Conservation (phyloP, 2,888 invertebrate genomes). For the Atherix ibis region DNA sequence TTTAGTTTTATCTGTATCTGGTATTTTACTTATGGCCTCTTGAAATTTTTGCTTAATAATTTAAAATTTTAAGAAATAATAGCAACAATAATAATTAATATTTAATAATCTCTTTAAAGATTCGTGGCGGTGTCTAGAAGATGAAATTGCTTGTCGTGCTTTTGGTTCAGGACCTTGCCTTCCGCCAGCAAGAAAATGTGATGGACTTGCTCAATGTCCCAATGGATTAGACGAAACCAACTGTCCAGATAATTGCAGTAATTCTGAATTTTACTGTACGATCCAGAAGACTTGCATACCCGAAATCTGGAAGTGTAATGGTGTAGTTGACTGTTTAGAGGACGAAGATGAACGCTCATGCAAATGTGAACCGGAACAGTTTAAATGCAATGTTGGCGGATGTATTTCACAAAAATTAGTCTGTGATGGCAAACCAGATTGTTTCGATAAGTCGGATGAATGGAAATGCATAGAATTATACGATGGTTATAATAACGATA, state of each 20-base stretch:
- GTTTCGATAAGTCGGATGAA: constrained; percentile 46
- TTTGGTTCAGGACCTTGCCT: constrained; percentile 34
- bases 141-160: constrained; percentile 38
- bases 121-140: constrained; percentile 37
- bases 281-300: constrained; percentile 43
- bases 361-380: constrained; percentile 38
- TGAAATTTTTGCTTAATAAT: no score
- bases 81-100: no score
- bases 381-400: constrained; percentile 42
- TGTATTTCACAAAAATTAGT: constrained; percentile 35
- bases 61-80: no score
- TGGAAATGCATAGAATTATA: constrained; percentile 37
- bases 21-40: no score
- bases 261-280: constrained; percentile 40
- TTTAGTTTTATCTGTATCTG: no score
- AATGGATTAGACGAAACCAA: constrained; percentile 39
- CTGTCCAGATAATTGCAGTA: constrained; percentile 36
- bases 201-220: constrained; percentile 40
- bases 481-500: no score
- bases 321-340: constrained; percentile 37
- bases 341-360: constrained; percentile 44
- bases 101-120: no score
- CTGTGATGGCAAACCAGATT: constrained; percentile 44
- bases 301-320: constrained; percentile 41
- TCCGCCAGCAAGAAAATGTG: constrained; percentile 41